Evolutionary conservation across 2,888 invertebrate species (phyloP).

Genomic region (Linnaemya tessellans): DNA sequence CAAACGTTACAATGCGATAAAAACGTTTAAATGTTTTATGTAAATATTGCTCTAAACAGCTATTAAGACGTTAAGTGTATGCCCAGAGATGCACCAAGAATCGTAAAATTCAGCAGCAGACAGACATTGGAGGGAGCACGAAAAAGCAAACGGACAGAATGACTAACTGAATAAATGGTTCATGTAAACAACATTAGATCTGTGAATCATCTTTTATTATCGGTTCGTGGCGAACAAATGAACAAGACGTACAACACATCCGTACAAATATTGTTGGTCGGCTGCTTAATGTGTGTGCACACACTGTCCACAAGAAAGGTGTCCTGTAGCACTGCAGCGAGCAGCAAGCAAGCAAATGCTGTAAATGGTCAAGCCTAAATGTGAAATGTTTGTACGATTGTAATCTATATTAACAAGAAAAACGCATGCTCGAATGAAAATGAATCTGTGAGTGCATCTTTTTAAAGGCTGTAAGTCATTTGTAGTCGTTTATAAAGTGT

Average conservation of each 20-base stretch:
- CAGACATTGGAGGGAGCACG: constrained; percentile 5
- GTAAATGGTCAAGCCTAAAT: constrained; percentile 33
- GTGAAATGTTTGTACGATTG: constrained; percentile 74
- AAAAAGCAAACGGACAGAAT: neutral
- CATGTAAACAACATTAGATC: constrained; percentile 65
- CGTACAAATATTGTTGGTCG: constrained; percentile 4
- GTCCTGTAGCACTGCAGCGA: constrained; percentile 42
- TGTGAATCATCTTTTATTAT: constrained; percentile 63
- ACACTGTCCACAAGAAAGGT: constrained; percentile 7
- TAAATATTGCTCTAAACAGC: constrained; percentile 73
- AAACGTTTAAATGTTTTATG: constrained; percentile 57
- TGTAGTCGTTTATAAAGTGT: constrained; percentile 53
- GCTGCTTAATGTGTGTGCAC: constrained; percentile 53
- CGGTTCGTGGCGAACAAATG: constrained; percentile 13
- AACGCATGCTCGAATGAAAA: constrained; percentile 54
- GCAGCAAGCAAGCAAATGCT: neutral
- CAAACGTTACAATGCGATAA: constrained; percentile 63
- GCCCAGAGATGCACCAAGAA: constrained; percentile 77
- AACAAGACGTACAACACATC: neutral
- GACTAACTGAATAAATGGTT: constrained; percentile 56
- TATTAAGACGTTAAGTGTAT: constrained; percentile 82
- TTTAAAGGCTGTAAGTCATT: constrained; percentile 53
- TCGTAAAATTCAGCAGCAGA: constrained; percentile 60
- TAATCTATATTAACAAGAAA: constrained; percentile 79
- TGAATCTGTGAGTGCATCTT: constrained; percentile 57